Conservation (phyloP, 2,888 invertebrate genomes). For the Hetaerina titia region DNA sequence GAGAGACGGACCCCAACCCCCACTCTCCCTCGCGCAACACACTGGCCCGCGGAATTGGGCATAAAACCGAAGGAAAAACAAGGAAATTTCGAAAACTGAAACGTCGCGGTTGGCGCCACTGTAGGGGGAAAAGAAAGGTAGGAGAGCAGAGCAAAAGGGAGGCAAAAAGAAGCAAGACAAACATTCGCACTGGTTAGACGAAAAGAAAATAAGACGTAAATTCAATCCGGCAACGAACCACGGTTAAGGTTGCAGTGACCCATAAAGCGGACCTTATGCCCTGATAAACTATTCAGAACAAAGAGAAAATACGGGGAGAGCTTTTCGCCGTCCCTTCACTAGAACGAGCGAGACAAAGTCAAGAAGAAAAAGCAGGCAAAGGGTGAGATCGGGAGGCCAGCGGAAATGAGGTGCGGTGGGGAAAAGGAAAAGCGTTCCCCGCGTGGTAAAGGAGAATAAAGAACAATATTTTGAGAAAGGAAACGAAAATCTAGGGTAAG, state of each 20-base stretch:
- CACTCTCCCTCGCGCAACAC: not conserved
- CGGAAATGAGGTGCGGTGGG: not conserved
- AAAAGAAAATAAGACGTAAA: slow-evolving; percentile 47
- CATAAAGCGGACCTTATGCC: slow-evolving; percentile 63
- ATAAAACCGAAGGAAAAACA: slow-evolving; percentile 41
- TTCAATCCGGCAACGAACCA: slow-evolving; percentile 52
- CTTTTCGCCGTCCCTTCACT: not conserved
- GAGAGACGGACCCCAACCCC: not conserved
- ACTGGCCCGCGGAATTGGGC: slow-evolving; percentile 28
- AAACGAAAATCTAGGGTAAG: not conserved
- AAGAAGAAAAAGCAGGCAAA: not conserved
- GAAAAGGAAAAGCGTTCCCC: not conserved
- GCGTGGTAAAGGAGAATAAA: too few relatives aligned
- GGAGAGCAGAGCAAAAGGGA: not conserved
- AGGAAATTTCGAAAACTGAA: not conserved
- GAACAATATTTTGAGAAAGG: slow-evolving; percentile 29
- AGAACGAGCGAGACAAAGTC: not conserved
- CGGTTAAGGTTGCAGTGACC: slow-evolving; percentile 39
- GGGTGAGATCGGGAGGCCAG: not conserved
- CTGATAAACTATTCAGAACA: slow-evolving; percentile 63
- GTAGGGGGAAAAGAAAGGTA: not conserved
- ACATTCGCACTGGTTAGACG: not conserved
- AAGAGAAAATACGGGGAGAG: not conserved
- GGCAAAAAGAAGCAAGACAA: slow-evolving; percentile 19
- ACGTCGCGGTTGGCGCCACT: not conserved